phyloP scores from a whole-genome alignment of 2,113 vertebrate genomes.

The Grantiella picta region DNA sequence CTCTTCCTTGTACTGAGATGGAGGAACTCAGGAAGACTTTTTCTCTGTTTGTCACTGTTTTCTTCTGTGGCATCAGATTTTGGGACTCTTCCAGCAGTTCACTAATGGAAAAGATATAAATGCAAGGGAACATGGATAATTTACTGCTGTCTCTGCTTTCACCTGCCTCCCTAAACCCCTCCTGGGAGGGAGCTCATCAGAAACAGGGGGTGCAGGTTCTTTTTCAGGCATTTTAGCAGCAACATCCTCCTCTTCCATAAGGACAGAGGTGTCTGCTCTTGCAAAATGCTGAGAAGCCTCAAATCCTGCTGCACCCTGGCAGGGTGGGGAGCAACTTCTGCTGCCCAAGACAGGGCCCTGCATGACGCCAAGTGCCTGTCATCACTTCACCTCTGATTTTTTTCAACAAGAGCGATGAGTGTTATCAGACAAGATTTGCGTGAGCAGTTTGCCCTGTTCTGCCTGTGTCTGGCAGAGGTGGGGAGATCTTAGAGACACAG shows the following conservation, averaged over 20 bases:
- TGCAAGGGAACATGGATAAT: not conserved
- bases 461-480: not conserved
- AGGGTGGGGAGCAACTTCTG: not conserved
- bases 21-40: not conserved
- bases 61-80: not conserved
- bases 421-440: not conserved
- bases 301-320: not conserved
- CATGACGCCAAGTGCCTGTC: not conserved
- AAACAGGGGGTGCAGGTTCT: not conserved
- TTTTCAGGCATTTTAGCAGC: not conserved
- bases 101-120: not conserved
- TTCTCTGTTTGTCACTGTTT: not conserved
- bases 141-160: not conserved
- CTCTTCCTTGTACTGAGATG: not conserved
- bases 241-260: not conserved
- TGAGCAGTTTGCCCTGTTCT: not conserved
- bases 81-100: not conserved
- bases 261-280: not conserved
- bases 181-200: not conserved
- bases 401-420: not conserved
- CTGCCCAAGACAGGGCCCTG: not conserved
- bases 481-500: not conserved
- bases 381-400: not conserved
- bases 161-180: rapidly evolving
- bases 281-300: not conserved